Base-by-base conservation (phyloP, 2,113 vertebrate genomes). In the Aspiorhynchus laticeps region DNA sequence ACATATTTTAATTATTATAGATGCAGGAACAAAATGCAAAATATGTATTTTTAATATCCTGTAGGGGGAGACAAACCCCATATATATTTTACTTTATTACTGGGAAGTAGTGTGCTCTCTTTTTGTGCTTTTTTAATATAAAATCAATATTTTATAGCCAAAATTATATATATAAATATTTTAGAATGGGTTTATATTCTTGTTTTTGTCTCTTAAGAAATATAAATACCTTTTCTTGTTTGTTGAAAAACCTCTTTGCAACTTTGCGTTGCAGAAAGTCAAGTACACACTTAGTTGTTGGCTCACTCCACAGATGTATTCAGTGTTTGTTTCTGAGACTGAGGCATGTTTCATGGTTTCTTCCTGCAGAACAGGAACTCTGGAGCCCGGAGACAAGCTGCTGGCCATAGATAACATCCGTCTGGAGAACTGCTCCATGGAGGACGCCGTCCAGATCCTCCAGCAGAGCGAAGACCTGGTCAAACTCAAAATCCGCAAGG, bases 401-500 rank as follows among this genome's bases (percentile, higher is more conserved):
- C 86, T 99, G 92, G 97, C 98, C 88, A 99, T 99, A 38, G 98
- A 99, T 93, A 98, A 98, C 91, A 95, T 98, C 91, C 93, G 98
- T 12, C 94, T 99, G 88, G 97, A 98, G 92, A 97, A 96, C 88
- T 98, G 97, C 63, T 96, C 97, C 75, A 97, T 95, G 93, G 97
- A 99, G 83, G 97, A 99, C 1, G 98, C 98, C 0, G 96, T 98
- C 93, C 97, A 98, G 88, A 97, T 99, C 91, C 95, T 99, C 71
- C 96, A 96, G 89, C 97, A 98, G 88, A 97, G 97, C 3, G 97
- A 98, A 92, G 98, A 99, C 85, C 95, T 99, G 92, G 97, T 99
- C 89, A 98, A 97, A 91, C 95, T 99, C 56, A 99, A 99, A 95
- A 97, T 99, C 88, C 96, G 97, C 82, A 99, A 99, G 88, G 97